A percentile compares a stretch with the other conserved stretches of the same genome.
These are phyloP conservation scores for Anser cygnoides DNA, from an alignment of 2,113 vertebrate genomes.

Conservation along the genomic window DNA sequence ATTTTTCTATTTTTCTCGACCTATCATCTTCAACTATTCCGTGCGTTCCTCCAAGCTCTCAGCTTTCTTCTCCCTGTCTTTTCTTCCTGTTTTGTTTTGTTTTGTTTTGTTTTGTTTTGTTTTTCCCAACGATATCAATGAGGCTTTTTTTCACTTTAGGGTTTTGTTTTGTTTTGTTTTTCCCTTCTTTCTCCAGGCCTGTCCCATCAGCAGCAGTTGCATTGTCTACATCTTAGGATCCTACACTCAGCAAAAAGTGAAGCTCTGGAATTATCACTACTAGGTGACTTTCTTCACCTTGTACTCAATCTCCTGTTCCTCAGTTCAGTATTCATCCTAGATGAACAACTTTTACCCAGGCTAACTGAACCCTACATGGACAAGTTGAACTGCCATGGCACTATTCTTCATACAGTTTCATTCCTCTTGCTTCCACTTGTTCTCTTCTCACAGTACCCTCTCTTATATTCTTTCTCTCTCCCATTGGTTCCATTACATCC, in stretches of 20 bases:
- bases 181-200: not conserved
- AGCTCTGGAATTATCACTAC: not conserved
- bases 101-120: not conserved
- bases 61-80: not conserved
- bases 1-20: not conserved
- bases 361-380: not conserved
- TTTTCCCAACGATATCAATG: not conserved
- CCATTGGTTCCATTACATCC: not conserved
- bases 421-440: not conserved
- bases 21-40: not conserved
- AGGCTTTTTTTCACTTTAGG: not conserved
- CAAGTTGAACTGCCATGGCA: not conserved
- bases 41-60: not conserved
- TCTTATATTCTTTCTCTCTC: not conserved
- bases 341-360: not conserved
- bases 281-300: not conserved
- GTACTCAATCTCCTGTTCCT: not conserved
- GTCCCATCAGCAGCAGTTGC: not conserved
- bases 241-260: not conserved
- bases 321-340: not conserved
- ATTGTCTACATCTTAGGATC: not conserved
- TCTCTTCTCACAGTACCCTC: not conserved
- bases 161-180: not conserved
- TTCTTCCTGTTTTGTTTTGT: not conserved
- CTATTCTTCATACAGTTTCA: not conserved